phyloP scores from a whole-genome alignment of 2,797 vertebrate species.

The Xerus rutilus region DNA sequence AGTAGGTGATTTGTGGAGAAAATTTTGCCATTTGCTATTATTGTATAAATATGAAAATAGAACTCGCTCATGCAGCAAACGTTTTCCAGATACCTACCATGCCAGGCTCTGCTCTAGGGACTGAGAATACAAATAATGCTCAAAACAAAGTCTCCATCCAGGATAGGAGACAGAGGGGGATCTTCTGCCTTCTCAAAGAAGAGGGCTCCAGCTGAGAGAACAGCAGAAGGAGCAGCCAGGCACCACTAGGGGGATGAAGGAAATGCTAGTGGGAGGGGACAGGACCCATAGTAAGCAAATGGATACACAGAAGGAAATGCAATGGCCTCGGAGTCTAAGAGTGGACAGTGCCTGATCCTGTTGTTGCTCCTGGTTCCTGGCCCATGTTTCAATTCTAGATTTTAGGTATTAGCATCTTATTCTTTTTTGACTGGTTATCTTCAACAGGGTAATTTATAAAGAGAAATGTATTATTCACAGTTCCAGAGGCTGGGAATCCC shows the following conservation, averaged over 20 bases:
- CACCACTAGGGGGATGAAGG: not conserved
- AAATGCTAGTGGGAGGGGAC: not conserved
- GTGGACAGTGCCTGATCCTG: not conserved
- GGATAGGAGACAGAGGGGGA: not conserved
- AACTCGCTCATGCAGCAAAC: not conserved
- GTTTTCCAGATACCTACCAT: not conserved
- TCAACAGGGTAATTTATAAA: not conserved
- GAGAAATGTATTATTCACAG: not conserved
- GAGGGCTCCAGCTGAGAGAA: not conserved
- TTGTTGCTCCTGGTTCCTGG: not conserved
- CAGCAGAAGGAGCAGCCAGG: accelerated
- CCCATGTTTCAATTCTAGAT: not conserved
- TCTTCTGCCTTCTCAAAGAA: not conserved
- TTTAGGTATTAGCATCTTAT: not conserved
- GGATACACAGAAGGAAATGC: not conserved
- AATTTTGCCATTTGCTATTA: not conserved
- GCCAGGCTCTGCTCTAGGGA: not conserved
- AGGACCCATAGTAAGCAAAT: not conserved
- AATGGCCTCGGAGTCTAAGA: not conserved
- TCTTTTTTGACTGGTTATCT: not conserved
- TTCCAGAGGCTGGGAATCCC: not conserved
- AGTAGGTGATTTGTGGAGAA: not conserved
- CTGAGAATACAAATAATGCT: not conserved
- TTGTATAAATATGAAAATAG: not conserved
- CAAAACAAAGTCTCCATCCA: not conserved